Evolutionary conservation across 2,888 invertebrate genomes (phyloP).

Genomic region (Xylophagus ater): DNA sequence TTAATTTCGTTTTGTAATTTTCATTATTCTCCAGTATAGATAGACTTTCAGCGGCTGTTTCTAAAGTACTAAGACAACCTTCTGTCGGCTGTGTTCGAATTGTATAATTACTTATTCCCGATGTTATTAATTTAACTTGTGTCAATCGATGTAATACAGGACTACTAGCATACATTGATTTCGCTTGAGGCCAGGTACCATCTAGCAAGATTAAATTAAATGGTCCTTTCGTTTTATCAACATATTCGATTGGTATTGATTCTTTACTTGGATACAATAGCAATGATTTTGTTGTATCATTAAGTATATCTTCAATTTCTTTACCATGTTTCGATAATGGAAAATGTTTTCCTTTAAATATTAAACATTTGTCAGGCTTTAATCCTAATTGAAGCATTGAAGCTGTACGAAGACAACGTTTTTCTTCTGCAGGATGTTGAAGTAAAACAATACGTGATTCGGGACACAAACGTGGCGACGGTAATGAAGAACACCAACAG

Average conservation of each 20-base stretch:
- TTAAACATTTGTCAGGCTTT: slow-evolving; percentile 59
- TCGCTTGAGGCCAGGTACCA: slow-evolving; percentile 94
- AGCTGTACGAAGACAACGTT: slow-evolving; percentile 77
- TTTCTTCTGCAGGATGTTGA: slow-evolving; percentile 90
- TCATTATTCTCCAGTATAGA: slow-evolving; percentile 59
- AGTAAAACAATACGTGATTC: slow-evolving; percentile 65
- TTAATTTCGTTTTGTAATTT: slow-evolving; percentile 52
- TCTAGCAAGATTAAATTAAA: slow-evolving; percentile 79
- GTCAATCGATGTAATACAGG: slow-evolving; percentile 58
- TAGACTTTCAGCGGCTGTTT: slow-evolving; percentile 72
- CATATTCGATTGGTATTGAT: slow-evolving; percentile 54
- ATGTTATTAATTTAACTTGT: slow-evolving; percentile 70
- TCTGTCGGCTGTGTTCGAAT: slow-evolving; percentile 90
- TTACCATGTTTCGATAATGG: slow-evolving; percentile 53
- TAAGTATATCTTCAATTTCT: slow-evolving; percentile 56
- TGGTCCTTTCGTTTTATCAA: slow-evolving; percentile 39
- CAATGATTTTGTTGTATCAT: slow-evolving; percentile 45
- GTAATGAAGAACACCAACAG: slow-evolving; percentile 85
- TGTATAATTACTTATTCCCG: slow-evolving; percentile 70
- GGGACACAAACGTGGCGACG: slow-evolving; percentile 55
- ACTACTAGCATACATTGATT: slow-evolving; percentile 79
- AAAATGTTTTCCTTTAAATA: slow-evolving; percentile 64
- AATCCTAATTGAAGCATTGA: slow-evolving; percentile 77
- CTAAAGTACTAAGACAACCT: slow-evolving; percentile 81
- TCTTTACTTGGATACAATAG: slow-evolving; percentile 70